Conservation (phyloP, 37 sponge, comb jelly and placozoan genomes). For the Corticium candelabrum region DNA sequence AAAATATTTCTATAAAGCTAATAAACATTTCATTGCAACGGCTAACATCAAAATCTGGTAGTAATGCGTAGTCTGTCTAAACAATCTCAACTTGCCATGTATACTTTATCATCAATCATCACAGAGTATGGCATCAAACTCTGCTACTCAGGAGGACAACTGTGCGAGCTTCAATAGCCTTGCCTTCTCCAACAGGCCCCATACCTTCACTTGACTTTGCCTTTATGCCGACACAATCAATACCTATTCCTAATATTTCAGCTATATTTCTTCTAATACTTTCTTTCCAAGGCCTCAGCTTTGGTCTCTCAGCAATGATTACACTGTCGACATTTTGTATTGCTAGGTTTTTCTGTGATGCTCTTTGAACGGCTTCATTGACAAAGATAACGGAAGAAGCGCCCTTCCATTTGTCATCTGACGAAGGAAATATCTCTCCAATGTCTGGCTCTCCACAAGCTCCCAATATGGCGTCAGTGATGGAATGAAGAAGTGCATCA, state of each 20-base stretch:
- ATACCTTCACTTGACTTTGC: not conserved
- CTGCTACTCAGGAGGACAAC: not conserved
- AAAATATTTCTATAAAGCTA: too few species aligned
- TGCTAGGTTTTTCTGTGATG: not conserved
- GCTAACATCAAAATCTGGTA: too few species aligned
- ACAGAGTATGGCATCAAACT: too few species aligned
- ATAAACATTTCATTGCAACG: too few species aligned
- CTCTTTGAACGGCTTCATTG: not conserved
- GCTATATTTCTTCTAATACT: not conserved
- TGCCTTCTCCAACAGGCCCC: not conserved
- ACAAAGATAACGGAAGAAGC: not conserved
- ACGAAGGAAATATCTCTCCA: not conserved
- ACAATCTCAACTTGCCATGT: too few species aligned
- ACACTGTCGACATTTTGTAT: not conserved
- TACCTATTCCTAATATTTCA: not conserved
- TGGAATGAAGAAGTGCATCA: not conserved
- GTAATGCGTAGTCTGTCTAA: too few species aligned
- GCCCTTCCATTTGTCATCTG: not conserved
- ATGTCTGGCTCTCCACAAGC: not conserved
- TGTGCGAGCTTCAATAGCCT: not conserved
- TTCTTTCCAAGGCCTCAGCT: not conserved
- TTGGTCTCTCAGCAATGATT: not conserved
- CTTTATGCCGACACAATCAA: not conserved
- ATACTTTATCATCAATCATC: too few species aligned
- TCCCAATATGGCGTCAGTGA: not conserved